These are phyloP conservation scores for Antechinus stuartii DNA, from an alignment of 2,113 vertebrate species.

Conservation along the genomic window DNA sequence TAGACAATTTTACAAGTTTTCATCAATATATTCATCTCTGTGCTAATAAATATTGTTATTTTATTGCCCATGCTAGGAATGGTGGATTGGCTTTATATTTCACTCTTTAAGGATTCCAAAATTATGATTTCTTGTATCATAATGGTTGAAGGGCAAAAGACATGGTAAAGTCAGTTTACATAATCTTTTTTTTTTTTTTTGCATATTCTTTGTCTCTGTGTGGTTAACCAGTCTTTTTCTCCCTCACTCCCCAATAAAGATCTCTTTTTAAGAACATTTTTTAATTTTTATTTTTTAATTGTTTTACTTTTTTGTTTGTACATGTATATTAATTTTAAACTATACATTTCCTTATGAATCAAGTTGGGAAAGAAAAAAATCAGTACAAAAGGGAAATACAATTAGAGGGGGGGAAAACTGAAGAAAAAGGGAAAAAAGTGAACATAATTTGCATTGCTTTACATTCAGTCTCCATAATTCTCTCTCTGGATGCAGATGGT, in stretches of 20 bases:
- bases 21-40: slow-evolving; percentile 26
- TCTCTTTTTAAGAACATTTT: too few relatives aligned
- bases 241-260: neutral
- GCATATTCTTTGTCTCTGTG: neutral
- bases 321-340: too few relatives aligned
- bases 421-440: too few relatives aligned
- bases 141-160: neutral
- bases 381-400: too few relatives aligned
- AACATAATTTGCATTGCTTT: too few relatives aligned
- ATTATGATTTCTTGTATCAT: neutral
- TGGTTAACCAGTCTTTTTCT: neutral
- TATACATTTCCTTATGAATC: too few relatives aligned
- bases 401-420: too few relatives aligned
- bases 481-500: too few relatives aligned
- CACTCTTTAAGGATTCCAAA: slow-evolving; percentile 14
- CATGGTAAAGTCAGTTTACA: neutral
- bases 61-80: slow-evolving; percentile 8
- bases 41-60: neutral
- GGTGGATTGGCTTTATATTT: neutral
- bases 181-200: neutral
- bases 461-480: too few relatives aligned
- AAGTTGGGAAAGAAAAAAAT: too few relatives aligned
- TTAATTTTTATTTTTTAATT: too few relatives aligned
- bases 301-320: too few relatives aligned
- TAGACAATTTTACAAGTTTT: slow-evolving; percentile 20